phyloP scores from a whole-genome alignment of 2,797 vertebrate genomes.

The Pempheris klunzingeri region DNA sequence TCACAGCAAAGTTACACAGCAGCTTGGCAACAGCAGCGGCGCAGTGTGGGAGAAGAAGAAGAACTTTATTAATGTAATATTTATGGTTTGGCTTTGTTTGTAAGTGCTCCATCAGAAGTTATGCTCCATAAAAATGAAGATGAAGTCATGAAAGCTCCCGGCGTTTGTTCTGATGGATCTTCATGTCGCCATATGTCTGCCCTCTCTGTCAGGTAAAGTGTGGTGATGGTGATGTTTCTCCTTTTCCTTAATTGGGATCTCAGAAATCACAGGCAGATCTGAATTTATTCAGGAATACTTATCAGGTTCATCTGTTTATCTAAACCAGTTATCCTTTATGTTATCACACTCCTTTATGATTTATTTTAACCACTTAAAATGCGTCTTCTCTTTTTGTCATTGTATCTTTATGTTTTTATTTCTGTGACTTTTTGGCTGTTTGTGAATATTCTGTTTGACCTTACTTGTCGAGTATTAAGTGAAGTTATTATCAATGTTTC shows the following conservation, averaged over 20 bases:
- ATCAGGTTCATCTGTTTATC: neutral
- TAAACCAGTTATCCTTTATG: neutral
- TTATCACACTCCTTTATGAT: accelerated
- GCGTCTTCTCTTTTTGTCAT: neutral
- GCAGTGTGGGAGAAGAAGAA: conserved; percentile 5
- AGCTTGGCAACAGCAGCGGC: neutral
- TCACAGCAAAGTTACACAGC: conserved; percentile 14
- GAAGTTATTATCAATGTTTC: neutral
- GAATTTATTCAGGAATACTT: neutral
- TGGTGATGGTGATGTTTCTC: conserved; percentile 5
- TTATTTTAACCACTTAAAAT: conserved; percentile 2
- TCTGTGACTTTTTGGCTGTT: neutral
- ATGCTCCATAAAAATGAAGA: conserved; percentile 58
- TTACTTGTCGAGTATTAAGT: neutral
- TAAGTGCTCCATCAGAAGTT: conserved; percentile 8
- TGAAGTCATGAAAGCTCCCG: conserved; percentile 32
- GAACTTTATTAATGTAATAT: neutral
- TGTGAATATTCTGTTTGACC: neutral
- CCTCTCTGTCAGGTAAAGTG: conserved; percentile 62
- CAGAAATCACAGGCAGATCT: neutral
- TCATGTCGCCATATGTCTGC: neutral
- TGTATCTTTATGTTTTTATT: neutral
- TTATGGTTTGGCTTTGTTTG: conserved; percentile 19
- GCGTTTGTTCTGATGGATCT: conserved; percentile 14
- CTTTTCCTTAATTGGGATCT: neutral